A percentile compares a stretch with the other conserved stretches of the same genome.
Conservation (phyloP, 2,113 vertebrate species). For the Symphodus melops region DNA sequence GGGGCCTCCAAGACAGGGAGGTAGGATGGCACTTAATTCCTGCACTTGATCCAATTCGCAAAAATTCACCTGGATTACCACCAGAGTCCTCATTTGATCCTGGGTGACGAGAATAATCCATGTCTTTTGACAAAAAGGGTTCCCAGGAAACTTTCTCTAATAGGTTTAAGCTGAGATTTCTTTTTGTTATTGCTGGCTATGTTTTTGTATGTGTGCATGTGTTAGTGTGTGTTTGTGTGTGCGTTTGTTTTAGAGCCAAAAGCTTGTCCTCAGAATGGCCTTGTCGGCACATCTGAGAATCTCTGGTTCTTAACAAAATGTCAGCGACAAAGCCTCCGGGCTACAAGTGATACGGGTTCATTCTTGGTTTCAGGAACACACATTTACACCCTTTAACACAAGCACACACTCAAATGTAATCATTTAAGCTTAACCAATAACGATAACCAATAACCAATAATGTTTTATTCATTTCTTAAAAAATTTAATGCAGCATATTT, state of each 20-base stretch:
- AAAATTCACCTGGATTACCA: slow-evolving; percentile 39
- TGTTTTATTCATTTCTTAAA: background rate
- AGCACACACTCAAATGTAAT: background rate
- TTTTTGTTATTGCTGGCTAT: slow-evolving; percentile 61
- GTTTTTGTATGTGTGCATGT: slow-evolving; percentile 28
- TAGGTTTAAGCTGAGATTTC: slow-evolving; percentile 43
- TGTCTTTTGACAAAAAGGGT: slow-evolving; percentile 30
- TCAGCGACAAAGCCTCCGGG: slow-evolving; percentile 62
- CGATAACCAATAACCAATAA: background rate
- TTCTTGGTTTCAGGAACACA: slow-evolving; percentile 47
- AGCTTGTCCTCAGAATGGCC: slow-evolving; percentile 66
- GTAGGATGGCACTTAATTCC: slow-evolving; percentile 33
- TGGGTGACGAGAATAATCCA: slow-evolving; percentile 4
- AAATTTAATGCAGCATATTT: background rate
- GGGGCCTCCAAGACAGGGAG: slow-evolving; percentile 31
- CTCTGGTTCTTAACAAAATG: slow-evolving; percentile 61
- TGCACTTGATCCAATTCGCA: slow-evolving; percentile 34
- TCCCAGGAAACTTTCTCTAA: slow-evolving; percentile 47
- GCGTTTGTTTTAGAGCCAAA: slow-evolving; percentile 51
- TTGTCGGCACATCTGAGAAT: slow-evolving; percentile 72
- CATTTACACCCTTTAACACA: background rate
- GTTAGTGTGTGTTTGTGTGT: slow-evolving; percentile 18
- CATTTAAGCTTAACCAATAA: slow-evolving; percentile 6
- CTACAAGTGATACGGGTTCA: slow-evolving; percentile 64
- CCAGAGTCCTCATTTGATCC: slow-evolving; percentile 42